These are phyloP conservation scores for Psettodes erumei DNA, from an alignment of 2,113 vertebrate genomes.

Conservation along the genomic window DNA sequence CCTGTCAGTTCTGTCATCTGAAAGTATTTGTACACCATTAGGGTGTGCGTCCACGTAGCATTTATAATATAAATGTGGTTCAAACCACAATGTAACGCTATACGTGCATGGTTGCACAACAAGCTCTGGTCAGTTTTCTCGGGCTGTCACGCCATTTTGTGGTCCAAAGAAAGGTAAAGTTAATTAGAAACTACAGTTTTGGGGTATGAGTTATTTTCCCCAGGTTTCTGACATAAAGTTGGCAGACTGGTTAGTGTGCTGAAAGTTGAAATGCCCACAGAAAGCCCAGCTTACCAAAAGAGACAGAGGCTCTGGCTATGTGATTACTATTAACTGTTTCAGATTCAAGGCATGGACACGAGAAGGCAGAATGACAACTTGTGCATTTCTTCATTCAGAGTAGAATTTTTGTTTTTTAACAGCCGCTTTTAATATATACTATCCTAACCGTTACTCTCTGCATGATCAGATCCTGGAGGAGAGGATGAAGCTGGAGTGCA, in stretches of 20 bases:
- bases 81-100: conserved; percentile 72
- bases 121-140: conserved; percentile 75
- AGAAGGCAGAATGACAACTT: background rate
- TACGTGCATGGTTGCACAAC: conserved; percentile 70
- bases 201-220: conserved; percentile 70
- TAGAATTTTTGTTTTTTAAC: background rate
- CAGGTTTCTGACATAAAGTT: conserved; percentile 78
- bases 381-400: background rate
- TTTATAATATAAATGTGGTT: conserved; percentile 69
- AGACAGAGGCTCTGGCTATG: conserved; percentile 8
- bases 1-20: conserved; percentile 62
- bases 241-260: conserved; percentile 48
- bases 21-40: conserved; percentile 70
- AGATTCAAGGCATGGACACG: conserved; percentile 5
- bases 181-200: conserved; percentile 79
- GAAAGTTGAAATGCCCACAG: conserved; percentile 57
- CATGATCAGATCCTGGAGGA: conserved; percentile 90
- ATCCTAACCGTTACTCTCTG: conserved; percentile 26
- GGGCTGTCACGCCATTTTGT: conserved; percentile 67
- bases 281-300: conserved; percentile 37
- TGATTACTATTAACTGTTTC: conserved; percentile 9
- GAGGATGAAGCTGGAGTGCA: conserved; percentile 97
- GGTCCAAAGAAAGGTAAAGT: conserved; percentile 81
- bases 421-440: background rate
- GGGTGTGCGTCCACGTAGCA: too few relatives aligned